Conservation (phyloP, 2,797 vertebrate genomes). For the Austrolebias charrua region DNA sequence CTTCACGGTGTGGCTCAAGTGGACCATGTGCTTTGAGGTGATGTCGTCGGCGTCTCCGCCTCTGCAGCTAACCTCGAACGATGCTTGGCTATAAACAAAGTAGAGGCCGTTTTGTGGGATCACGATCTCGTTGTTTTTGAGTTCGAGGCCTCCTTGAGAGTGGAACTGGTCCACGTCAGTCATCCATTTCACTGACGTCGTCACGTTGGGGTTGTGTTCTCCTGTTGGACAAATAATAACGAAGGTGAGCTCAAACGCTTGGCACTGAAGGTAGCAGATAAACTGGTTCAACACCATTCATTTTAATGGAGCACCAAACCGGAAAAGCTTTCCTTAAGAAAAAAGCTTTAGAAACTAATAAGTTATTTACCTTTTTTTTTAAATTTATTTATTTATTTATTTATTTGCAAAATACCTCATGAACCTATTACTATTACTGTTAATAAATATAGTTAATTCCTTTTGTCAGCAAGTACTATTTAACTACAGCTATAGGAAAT, state of each 20-base stretch:
- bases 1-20: conserved; percentile 66
- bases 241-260: neutral
- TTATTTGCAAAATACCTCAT: too few relatives aligned
- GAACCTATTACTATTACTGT: too few relatives aligned
- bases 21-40: neutral
- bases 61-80: conserved; percentile 67
- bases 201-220: neutral
- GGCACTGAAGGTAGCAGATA: neutral
- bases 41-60: accelerated
- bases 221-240: conserved; percentile 48
- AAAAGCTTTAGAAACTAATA: too few relatives aligned
- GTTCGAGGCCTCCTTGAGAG: conserved; percentile 55
- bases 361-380: too few relatives aligned
- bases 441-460: too few relatives aligned
- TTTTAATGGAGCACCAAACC: too few relatives aligned
- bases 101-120: conserved; percentile 70
- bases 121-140: conserved; percentile 66
- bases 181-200: conserved; percentile 58
- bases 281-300: too few relatives aligned
- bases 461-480: too few relatives aligned
- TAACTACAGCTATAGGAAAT: too few relatives aligned
- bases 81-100: conserved; percentile 80
- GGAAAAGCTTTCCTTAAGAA: too few relatives aligned
- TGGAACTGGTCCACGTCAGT: conserved; percentile 57
- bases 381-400: too few relatives aligned